These are phyloP conservation scores for Trididemnum nubilum DNA, from an alignment of 23 tunicate genomes.

Conservation along the genomic window DNA sequence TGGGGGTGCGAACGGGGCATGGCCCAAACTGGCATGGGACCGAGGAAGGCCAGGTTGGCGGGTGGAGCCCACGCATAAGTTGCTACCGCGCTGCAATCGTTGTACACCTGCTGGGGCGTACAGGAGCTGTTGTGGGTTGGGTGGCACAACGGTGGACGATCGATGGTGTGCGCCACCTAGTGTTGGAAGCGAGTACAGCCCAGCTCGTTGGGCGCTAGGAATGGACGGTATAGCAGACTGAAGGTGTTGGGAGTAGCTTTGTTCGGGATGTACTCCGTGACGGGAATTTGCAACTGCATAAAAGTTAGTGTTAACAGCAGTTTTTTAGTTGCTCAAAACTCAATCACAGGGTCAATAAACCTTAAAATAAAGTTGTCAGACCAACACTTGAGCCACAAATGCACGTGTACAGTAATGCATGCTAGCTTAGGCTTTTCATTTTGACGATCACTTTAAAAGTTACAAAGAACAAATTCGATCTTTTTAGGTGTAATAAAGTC, in stretches of 20 bases:
- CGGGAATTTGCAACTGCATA: conserved; percentile 1
- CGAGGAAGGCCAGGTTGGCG: conserved; percentile 39
- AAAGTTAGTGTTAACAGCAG: no score
- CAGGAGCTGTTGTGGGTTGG: conserved; percentile 29
- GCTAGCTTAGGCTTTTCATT: no score
- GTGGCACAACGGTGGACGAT: conserved; percentile 19
- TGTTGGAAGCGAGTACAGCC: conserved; percentile 43
- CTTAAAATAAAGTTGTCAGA: no score
- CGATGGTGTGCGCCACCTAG: conserved; percentile 19
- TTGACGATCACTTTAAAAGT: no score
- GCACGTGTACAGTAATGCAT: no score
- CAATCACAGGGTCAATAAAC: no score
- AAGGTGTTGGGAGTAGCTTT: conserved; percentile 24
- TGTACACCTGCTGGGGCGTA: conserved; percentile 2
- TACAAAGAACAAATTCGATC: no score
- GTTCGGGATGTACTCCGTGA: conserved; percentile 30
- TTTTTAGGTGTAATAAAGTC: no score
- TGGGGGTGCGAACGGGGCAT: conserved; percentile 29
- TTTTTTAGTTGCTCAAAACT: no score
- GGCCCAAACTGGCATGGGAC: conserved; percentile 37
- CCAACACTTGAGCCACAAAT: no score
- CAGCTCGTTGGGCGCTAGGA: conserved; percentile 14
- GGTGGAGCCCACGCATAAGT: conserved; percentile 13
- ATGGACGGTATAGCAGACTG: conserved; percentile 29
- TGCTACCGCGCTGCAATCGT: conserved; percentile 2